A percentile compares a stretch with the other conserved stretches of the same genome.
Evolutionary conservation across 1,140 invertebrate species (phyloP).

Genomic region (Bombus ignitus): DNA sequence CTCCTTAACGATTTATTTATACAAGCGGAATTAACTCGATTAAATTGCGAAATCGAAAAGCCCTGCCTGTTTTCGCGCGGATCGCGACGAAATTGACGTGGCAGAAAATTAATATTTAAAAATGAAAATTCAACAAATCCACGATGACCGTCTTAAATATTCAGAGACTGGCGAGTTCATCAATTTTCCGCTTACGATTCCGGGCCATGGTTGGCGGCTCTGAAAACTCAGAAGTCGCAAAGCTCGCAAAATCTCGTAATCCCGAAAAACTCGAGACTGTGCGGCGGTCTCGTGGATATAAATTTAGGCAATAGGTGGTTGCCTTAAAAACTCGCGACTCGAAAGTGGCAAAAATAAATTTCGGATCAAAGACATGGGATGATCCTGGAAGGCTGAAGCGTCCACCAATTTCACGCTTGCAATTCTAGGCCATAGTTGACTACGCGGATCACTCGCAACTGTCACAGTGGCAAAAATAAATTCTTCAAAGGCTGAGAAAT

Average conservation of each 20-base stretch:
- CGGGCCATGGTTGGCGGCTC: too few relatives aligned
- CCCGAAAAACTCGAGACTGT: too few relatives aligned
- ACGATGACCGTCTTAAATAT: too few relatives aligned
- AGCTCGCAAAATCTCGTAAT: too few relatives aligned
- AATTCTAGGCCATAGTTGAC: background rate
- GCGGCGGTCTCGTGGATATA: too few relatives aligned
- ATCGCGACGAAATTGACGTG: background rate
- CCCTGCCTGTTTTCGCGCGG: background rate
- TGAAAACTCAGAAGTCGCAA: too few relatives aligned
- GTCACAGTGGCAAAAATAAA: background rate
- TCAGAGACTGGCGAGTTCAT: too few relatives aligned
- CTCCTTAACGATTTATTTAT: background rate
- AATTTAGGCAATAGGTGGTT: too few relatives aligned
- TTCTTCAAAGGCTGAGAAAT: background rate
- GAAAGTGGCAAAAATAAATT: background rate
- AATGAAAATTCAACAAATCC: too few relatives aligned
- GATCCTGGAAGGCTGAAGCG: background rate
- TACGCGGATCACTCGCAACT: background rate
- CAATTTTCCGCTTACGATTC: too few relatives aligned
- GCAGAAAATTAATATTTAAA: background rate
- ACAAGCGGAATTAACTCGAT: background rate
- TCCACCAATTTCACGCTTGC: background rate
- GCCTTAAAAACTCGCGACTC: too few relatives aligned
- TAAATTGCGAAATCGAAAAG: background rate
- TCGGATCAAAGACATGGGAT: fast-evolving